Percentiles rank a stretch among this genome's conserved stretches.
These are phyloP conservation scores for Chrysolina americana DNA, from an alignment of 2,888 invertebrate genomes.

Conservation along the genomic window DNA sequence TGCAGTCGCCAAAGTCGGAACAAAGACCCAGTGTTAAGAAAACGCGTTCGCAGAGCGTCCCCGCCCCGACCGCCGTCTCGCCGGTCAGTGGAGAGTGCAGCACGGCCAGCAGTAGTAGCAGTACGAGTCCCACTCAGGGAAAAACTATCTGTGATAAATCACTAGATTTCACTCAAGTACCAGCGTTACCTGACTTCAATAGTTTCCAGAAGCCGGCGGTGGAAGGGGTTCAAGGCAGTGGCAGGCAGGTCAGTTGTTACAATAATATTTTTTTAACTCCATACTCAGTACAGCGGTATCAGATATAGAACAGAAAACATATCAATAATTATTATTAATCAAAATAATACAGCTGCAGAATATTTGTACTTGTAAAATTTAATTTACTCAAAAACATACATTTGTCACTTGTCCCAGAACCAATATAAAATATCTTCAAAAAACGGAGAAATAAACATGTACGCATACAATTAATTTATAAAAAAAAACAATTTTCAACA, in stretches of 20 bases:
- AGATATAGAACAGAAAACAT: not conserved
- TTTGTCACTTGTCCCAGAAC: no score
- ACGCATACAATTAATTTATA: no score
- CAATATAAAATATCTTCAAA: no score
- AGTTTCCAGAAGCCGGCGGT: slow-evolving; percentile 67
- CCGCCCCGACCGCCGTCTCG: slow-evolving; percentile 59
- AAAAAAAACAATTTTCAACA: no score
- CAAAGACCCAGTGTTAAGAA: slow-evolving; percentile 58
- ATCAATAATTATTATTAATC: not conserved
- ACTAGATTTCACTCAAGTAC: slow-evolving; percentile 65
- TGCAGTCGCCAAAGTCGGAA: slow-evolving; percentile 58
- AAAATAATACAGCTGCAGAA: no score
- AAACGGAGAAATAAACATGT: no score
- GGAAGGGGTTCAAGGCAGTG: slow-evolving; percentile 45
- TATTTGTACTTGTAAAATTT: no score
- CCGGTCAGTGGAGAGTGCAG: slow-evolving; percentile 59
- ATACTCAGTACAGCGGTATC: not conserved
- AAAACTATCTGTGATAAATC: slow-evolving; percentile 69
- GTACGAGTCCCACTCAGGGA: slow-evolving; percentile 58
- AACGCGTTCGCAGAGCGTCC: slow-evolving; percentile 58
- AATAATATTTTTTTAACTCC: not conserved
- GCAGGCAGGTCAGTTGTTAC: slow-evolving; percentile 32
- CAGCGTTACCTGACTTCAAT: slow-evolving; percentile 69
- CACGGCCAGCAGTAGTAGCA: slow-evolving; percentile 68
- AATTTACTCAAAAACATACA: no score